Base-by-base conservation (phyloP, 2,888 invertebrate species). In the Iselma pallidipennis region DNA sequence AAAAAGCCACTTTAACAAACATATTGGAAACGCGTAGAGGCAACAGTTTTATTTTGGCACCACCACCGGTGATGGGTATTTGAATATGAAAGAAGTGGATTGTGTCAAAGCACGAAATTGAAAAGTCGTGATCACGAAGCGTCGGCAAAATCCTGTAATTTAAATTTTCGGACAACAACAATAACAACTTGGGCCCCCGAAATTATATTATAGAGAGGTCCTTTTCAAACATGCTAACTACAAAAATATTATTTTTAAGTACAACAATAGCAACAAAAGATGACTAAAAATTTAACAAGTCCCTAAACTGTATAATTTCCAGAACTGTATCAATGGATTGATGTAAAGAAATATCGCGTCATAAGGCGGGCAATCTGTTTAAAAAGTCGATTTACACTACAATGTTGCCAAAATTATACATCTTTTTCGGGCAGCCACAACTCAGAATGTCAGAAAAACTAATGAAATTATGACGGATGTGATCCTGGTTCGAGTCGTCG, bases 391-490 rank as follows among this genome's bases (percentile, higher is more conserved):
- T 66, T 66, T 66, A 61, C 59, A 65, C 64, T 62, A 37, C 37
- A 37, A 16, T 37, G 37, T 37, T 37, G 37, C 16, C 4, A 6
- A 3, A 6, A 26, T 26, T 10, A 29, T n/a, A n/a, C n/a, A n/a
- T n/a, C n/a, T n/a, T n/a, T n/a, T n/a, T n/a, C n/a, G n/a, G n/a
- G n/a, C n/a, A n/a, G n/a, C n/a, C n/a, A n/a, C n/a, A n/a, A n/a
- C n/a, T n/a, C n/a, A 37, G 14, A 37, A 14, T 64, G 64, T 61
- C 64, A 59, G 59, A 49, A 37, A 62, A 61, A 64, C 60, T 64
- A 65, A 67, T 67, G 65, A 65, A 67, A 61, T 67, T 63, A 63
- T 67, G 67, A 67, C 60, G 65, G 58, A 67, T 65, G 60, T 55
- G 21, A 25, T 48, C 4, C 31, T 4, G 31, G 3, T 33, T 33